A percentile compares a stretch with the other conserved stretches of the same genome.
phyloP scores from a whole-genome alignment of 2,113 vertebrate species.

The Recurvirostra avosetta region DNA sequence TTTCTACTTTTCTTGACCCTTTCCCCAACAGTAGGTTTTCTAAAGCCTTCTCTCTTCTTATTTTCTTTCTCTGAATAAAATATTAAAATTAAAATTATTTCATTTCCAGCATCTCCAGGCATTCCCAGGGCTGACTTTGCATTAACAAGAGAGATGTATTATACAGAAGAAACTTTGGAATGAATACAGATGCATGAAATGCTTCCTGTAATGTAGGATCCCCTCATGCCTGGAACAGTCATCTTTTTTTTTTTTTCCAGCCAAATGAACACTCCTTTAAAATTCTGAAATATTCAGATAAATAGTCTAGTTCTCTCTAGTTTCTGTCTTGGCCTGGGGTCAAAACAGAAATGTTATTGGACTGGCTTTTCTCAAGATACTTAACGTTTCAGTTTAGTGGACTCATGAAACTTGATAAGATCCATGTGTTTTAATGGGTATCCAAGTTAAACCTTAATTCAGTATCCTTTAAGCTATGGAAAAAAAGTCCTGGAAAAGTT shows the following conservation, averaged over 20 bases:
- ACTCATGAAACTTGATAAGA: neutral
- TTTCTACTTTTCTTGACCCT: neutral
- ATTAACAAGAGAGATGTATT: neutral
- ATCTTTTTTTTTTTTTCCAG: neutral
- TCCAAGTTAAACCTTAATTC: neutral
- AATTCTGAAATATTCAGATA: neutral
- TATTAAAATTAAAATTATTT: neutral
- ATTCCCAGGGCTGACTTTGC: neutral
- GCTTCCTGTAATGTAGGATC: neutral
- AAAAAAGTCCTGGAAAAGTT: neutral
- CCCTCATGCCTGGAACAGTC: neutral
- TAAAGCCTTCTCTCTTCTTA: neutral
- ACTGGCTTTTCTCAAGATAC: neutral
- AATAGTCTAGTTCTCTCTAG: neutral
- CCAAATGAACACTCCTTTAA: neutral
- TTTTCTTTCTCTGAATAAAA: neutral
- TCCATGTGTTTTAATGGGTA: neutral
- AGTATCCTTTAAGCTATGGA: neutral
- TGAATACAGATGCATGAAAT: neutral
- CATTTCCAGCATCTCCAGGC: neutral
- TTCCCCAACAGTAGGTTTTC: neutral
- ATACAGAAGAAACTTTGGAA: neutral
- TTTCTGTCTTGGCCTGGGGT: neutral
- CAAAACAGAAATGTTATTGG: neutral
- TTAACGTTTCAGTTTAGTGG: neutral